Percentiles rank a stretch among this genome's conserved stretches.
phyloP scores from a whole-genome alignment of 2,888 invertebrate species.

The Melanophora roralis region DNA sequence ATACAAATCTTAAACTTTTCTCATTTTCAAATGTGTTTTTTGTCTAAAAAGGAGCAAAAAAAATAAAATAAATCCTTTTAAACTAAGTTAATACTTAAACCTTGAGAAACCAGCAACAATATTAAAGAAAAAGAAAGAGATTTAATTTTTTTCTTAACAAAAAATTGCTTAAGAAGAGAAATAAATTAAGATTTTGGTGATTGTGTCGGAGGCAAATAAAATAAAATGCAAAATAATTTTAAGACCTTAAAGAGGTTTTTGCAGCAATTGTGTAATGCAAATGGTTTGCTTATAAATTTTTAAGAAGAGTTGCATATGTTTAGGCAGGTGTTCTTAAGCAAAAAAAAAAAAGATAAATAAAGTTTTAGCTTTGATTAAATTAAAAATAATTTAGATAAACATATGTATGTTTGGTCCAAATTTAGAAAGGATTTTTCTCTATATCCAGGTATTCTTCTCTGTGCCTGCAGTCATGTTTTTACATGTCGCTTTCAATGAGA shows the following conservation, averaged over 20 bases:
- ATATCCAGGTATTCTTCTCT: too few relatives aligned
- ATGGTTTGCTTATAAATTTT: neutral
- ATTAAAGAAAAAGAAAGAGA: neutral
- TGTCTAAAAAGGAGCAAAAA: neutral
- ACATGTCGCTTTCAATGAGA: too few relatives aligned
- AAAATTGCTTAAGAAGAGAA: neutral
- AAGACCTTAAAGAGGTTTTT: conserved; percentile 15
- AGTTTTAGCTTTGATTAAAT: neutral
- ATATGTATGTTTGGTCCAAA: neutral
- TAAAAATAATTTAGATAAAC: too few relatives aligned
- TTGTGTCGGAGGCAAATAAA: conserved; percentile 13
- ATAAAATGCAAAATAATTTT: conserved; percentile 25
- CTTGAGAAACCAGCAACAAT: conserved; percentile 7
- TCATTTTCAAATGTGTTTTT: conserved; percentile 9
- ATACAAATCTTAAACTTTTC: conserved; percentile 28
- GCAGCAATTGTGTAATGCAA: neutral
- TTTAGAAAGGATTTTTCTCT: too few relatives aligned
- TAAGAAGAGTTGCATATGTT: conserved; percentile 9
- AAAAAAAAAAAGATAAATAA: neutral
- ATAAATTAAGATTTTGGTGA: conserved; percentile 5
- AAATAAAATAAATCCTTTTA: conserved; percentile 30
- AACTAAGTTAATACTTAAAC: neutral
- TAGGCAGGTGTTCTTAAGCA: conserved; percentile 9
- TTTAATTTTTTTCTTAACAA: neutral
- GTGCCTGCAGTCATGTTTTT: too few relatives aligned